Conservation (phyloP, 2,113 vertebrate genomes). For the Hyaena hyaena region DNA sequence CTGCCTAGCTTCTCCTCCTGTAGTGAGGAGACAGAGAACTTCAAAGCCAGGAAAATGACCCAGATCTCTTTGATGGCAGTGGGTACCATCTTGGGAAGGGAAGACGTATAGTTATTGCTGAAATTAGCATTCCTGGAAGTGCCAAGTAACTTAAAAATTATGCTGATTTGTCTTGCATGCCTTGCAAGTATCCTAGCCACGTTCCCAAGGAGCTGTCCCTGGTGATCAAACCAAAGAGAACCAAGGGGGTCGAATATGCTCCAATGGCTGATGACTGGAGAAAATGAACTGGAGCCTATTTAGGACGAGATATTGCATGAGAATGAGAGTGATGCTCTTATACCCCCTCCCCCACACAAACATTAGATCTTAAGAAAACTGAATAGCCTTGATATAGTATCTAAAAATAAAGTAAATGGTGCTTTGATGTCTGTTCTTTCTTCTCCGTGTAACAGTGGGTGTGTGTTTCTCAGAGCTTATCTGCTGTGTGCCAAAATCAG, state of each 20-base stretch:
- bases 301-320: background rate
- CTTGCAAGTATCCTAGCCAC: background rate
- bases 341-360: fast-evolving
- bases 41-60: conserved; percentile 6
- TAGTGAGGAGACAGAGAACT: background rate
- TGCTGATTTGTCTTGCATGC: conserved; percentile 31
- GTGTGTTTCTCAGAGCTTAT: conserved; percentile 68
- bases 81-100: conserved; percentile 10
- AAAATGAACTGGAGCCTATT: background rate
- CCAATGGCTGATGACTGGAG: background rate
- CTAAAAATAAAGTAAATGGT: conserved; percentile 77
- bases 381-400: conserved; percentile 69
- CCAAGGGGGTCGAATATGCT: background rate
- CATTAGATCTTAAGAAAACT: conserved; percentile 63
- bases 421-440: conserved; percentile 32
- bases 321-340: background rate
- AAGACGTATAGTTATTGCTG: conserved; percentile 21
- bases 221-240: background rate
- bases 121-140: conserved; percentile 51
- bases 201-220: conserved; percentile 52
- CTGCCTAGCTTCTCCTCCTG: background rate
- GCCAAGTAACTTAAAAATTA: background rate
- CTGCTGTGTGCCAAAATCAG: conserved; percentile 69
- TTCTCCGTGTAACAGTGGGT: conserved; percentile 60
- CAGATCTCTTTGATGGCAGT: conserved; percentile 7